phyloP scores from a whole-genome alignment of 1,140 invertebrate genomes.

The Sinonovacula constricta region DNA sequence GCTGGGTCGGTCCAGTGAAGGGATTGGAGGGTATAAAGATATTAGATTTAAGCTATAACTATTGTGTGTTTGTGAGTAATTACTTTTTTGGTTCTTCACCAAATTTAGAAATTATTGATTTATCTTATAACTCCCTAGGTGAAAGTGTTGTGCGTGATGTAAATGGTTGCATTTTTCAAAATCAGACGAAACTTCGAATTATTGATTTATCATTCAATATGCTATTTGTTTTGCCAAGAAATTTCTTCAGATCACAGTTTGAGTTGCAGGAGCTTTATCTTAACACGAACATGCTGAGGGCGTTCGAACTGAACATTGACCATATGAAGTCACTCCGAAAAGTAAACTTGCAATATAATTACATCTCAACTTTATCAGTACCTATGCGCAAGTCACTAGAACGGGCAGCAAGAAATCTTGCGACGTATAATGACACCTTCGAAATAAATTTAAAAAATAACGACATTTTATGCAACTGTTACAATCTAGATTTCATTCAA shows the following conservation, averaged over 20 bases:
- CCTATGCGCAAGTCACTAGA: background rate
- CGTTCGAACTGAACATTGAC: conserved; percentile 10
- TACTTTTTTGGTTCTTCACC: conserved; percentile 9
- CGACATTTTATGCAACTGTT: conserved; percentile 7
- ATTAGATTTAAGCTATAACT: conserved; percentile 17
- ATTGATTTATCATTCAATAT: conserved; percentile 26
- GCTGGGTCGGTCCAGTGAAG: conserved; percentile 31
- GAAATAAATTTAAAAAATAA: conserved; percentile 13
- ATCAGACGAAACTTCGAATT: background rate
- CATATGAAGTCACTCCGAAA: conserved; percentile 13
- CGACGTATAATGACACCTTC: background rate
- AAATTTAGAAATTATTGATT: background rate
- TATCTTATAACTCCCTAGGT: background rate
- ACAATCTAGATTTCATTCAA: conserved; percentile 29
- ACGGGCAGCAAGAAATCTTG: conserved; percentile 4
- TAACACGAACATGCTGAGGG: background rate
- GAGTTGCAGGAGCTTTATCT: conserved; percentile 1
- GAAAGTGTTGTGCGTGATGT: background rate
- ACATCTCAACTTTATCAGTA: conserved; percentile 1
- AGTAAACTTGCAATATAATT: conserved; percentile 3
- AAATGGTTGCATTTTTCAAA: background rate
- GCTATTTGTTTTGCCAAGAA: background rate
- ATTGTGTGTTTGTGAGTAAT: background rate
- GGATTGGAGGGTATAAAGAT: conserved; percentile 5
- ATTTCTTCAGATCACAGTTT: background rate